Percentiles rank a stretch among this genome's conserved stretches.
These are phyloP conservation scores for Myotis myotis DNA, from an alignment of 2,797 vertebrate genomes.

Conservation along the genomic window DNA sequence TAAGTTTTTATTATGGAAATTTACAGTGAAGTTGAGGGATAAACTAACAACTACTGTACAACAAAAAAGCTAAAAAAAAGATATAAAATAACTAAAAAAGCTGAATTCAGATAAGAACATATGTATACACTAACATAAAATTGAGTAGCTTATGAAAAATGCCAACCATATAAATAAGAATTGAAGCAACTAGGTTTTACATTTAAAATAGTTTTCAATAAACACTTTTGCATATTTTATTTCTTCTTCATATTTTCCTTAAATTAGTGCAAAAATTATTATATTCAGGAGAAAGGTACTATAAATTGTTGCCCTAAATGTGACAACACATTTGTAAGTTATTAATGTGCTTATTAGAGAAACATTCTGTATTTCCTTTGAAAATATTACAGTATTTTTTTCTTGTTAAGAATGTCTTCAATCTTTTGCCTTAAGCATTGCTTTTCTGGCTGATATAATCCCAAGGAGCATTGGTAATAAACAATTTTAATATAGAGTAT, in stretches of 20 bases:
- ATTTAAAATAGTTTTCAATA: slow-evolving; percentile 44
- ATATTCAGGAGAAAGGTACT: slow-evolving; percentile 49
- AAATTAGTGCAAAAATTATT: slow-evolving; percentile 47
- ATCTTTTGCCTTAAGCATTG: slow-evolving; percentile 58
- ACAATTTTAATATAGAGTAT: slow-evolving; percentile 58
- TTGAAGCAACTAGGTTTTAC: slow-evolving; percentile 33
- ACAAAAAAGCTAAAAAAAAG: not conserved
- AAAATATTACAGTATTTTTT: slow-evolving; percentile 53
- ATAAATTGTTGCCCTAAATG: slow-evolving; percentile 67
- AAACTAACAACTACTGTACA: not conserved
- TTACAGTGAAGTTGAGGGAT: not conserved
- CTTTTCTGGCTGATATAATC: slow-evolving; percentile 28
- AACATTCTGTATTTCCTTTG: slow-evolving; percentile 59
- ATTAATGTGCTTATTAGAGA: slow-evolving; percentile 67
- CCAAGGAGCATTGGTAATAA: slow-evolving; percentile 43
- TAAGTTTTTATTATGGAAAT: not conserved
- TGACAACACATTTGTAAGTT: slow-evolving; percentile 71
- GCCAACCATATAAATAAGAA: not conserved
- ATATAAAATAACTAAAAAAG: not conserved
- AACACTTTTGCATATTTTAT: slow-evolving; percentile 39
- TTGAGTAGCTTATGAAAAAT: slow-evolving; percentile 14
- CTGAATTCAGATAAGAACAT: not conserved
- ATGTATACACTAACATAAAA: not conserved
- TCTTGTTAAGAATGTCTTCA: slow-evolving; percentile 55
- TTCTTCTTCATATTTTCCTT: slow-evolving; percentile 58